Conservation (phyloP, 2,797 vertebrate genomes). For the Sphaeramia orbicularis region DNA sequence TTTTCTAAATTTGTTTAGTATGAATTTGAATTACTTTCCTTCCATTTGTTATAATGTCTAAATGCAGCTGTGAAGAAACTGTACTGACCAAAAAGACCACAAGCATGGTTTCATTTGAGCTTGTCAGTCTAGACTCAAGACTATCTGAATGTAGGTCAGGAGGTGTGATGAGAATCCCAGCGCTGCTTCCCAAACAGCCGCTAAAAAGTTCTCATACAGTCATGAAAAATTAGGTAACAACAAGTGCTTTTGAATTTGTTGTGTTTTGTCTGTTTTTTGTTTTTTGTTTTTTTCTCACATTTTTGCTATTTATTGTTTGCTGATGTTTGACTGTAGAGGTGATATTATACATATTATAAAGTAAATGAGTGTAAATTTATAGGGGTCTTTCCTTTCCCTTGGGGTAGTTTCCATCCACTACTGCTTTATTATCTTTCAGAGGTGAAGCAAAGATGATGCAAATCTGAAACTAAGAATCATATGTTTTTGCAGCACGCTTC, state of each 20-base stretch:
- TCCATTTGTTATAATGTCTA: background rate
- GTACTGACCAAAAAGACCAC: background rate
- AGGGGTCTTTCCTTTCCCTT: background rate
- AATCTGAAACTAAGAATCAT: constrained; percentile 21
- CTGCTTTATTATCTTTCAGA: constrained; percentile 13
- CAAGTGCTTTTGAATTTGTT: background rate
- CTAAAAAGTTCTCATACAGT: constrained; percentile 9
- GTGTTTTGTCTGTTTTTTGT: background rate
- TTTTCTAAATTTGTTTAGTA: background rate
- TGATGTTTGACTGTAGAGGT: constrained; percentile 2
- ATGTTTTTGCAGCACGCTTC: constrained; percentile 39
- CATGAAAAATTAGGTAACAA: background rate
- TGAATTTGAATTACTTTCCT: background rate
- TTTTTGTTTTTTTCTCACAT: too few species aligned
- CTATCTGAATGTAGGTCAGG: constrained; percentile 71
- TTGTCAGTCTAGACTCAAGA: constrained; percentile 35
- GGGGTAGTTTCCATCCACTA: background rate
- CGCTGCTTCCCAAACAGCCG: constrained; percentile 35
- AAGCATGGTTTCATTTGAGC: constrained; percentile 5
- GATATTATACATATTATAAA: background rate
- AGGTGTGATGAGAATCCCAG: constrained; percentile 69
- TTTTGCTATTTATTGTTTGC: background rate
- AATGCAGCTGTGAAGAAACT: constrained; percentile 1
- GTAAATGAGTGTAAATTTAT: constrained; percentile 2
- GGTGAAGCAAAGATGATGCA: constrained; percentile 5